Percentiles rank a stretch among this genome's conserved stretches.
These are phyloP conservation scores for Brachionus angularis DNA, from an alignment of 1,140 invertebrate genomes.

Conservation along the genomic window DNA sequence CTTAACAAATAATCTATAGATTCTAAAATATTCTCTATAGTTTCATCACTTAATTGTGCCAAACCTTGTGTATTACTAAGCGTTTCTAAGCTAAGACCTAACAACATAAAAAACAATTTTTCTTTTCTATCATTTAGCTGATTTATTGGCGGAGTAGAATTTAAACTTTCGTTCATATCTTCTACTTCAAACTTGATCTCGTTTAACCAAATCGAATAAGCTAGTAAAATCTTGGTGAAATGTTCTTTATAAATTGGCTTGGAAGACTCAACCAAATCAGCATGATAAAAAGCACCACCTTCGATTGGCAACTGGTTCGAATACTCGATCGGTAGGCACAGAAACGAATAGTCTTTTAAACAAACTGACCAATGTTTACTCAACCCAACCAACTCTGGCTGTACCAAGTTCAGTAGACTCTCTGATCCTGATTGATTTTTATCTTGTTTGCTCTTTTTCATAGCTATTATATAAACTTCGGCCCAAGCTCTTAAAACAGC, in stretches of 20 bases:
- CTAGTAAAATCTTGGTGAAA: constrained; percentile 91
- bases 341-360: constrained; percentile 84
- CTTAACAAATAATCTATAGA: constrained; percentile 31
- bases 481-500: constrained; percentile 98
- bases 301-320: constrained; percentile 86
- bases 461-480: constrained; percentile 88
- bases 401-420: constrained; percentile 77
- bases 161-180: no score
- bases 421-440: constrained; percentile 59
- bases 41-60: constrained; percentile 34
- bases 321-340: constrained; percentile 88
- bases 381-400: constrained; percentile 82
- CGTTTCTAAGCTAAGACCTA: constrained; percentile 35
- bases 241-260: constrained; percentile 80
- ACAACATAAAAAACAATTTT: constrained; percentile 37
- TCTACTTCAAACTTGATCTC: constrained; percentile 59
- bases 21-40: constrained; percentile 26
- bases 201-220: constrained; percentile 78
- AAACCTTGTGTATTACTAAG: constrained; percentile 9
- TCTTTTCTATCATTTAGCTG: not conserved
- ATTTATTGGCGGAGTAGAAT: not conserved
- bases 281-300: constrained; percentile 92
- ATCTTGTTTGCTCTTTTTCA: constrained; percentile 66
- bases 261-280: constrained; percentile 87
- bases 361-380: constrained; percentile 90